Evolutionary conservation across 2,113 vertebrate species (phyloP).

Genomic region (Cacatua alba): DNA sequence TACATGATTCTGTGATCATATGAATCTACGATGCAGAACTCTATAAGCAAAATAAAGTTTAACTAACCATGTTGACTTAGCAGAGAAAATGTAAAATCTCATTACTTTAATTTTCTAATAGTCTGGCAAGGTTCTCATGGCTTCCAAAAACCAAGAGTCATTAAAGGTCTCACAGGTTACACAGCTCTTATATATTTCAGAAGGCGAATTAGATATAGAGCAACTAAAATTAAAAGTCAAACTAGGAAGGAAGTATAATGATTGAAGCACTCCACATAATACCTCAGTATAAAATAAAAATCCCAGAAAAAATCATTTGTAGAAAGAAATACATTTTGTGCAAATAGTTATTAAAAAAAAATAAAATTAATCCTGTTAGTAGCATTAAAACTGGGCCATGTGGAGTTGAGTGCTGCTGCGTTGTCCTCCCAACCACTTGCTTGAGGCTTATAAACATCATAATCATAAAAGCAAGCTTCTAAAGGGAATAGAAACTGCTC

Average conservation of each 20-base stretch:
- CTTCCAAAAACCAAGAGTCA: not conserved
- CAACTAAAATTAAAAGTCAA: not conserved
- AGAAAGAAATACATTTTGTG: not conserved
- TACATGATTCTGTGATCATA: not conserved
- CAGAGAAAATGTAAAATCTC: not conserved
- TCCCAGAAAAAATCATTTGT: not conserved
- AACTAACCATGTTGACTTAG: not conserved
- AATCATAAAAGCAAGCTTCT: not conserved
- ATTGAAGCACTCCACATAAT: not conserved
- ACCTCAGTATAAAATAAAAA: not conserved
- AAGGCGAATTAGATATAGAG: not conserved
- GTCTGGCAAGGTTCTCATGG: not conserved
- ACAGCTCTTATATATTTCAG: not conserved
- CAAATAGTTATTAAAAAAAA: not conserved
- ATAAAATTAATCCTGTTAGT: not conserved
- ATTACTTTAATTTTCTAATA: not conserved
- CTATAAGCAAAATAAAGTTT: not conserved
- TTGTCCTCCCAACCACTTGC: not conserved
- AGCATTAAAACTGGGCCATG: conserved; percentile 27
- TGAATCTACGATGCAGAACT: not conserved
- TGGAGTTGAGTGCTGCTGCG: not conserved
- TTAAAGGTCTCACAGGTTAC: not conserved
- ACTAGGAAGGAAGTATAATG: not conserved
- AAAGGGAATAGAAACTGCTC: conserved; percentile 48
- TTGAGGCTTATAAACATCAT: conserved; percentile 7